A percentile compares a stretch with the other conserved stretches of the same genome.
Conservation (phyloP, 2,113 vertebrate species). For the Delphinapterus leucas region DNA sequence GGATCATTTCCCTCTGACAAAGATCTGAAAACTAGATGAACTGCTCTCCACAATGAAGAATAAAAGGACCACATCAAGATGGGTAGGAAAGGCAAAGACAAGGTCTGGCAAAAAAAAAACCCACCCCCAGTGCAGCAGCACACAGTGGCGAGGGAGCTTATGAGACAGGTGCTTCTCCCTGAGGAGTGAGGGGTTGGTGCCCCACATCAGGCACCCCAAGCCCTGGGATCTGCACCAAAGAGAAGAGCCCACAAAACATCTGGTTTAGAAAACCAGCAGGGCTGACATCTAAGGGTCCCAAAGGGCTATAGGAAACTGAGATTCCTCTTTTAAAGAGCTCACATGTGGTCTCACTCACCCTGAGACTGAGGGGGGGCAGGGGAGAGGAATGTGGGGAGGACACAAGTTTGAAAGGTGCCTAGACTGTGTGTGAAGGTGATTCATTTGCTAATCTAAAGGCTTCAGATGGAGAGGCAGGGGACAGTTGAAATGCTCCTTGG, state of each 20-base stretch:
- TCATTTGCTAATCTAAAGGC: neutral
- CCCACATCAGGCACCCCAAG: neutral
- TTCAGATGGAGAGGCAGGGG: too few relatives aligned
- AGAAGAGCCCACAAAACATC: neutral
- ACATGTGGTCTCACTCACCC: neutral
- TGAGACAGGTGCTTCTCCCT: neutral
- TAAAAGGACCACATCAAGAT: neutral
- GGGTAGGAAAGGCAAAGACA: neutral
- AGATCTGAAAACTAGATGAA: neutral
- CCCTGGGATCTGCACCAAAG: neutral
- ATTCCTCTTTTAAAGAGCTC: neutral
- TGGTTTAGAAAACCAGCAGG: neutral
- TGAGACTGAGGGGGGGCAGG: neutral
- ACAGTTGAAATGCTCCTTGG: neutral
- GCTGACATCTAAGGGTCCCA: neutral
- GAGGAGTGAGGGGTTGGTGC: neutral
- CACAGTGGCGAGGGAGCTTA: neutral
- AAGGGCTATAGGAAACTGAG: neutral
- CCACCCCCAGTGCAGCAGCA: neutral
- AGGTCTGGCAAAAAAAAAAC: neutral
- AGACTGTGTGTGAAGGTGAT: neutral
- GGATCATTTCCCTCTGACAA: neutral
- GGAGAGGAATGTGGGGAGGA: too few relatives aligned
- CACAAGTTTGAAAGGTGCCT: neutral
- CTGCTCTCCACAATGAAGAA: neutral